Conservation (phyloP, 2,888 invertebrate species). For the Drosophila nr. fundita region DNA sequence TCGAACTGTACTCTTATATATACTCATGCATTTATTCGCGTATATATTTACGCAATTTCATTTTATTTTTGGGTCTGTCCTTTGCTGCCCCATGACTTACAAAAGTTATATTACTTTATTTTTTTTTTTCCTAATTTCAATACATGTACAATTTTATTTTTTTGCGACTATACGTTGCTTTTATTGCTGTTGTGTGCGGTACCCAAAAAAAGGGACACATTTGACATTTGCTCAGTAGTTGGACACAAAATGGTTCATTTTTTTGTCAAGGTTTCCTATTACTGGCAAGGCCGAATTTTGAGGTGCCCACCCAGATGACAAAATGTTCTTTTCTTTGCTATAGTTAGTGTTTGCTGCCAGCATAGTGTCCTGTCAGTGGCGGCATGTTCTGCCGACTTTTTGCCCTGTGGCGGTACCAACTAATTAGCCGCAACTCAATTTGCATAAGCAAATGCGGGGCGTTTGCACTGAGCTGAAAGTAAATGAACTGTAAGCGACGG, state of each 20-base stretch:
- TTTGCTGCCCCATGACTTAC: conserved; percentile 28
- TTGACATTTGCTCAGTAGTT: conserved; percentile 50
- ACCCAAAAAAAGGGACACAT: conserved; percentile 37
- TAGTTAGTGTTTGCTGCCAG: conserved; percentile 12
- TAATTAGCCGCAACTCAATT: conserved; percentile 65
- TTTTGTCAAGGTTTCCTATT: conserved; percentile 12
- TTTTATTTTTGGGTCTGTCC: conserved; percentile 28
- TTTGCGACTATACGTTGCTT: not conserved
- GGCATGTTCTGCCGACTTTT: conserved; percentile 23
- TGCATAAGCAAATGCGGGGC: conserved; percentile 60
- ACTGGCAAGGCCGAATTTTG: conserved; percentile 27
- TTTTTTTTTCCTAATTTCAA: conserved; percentile 34
- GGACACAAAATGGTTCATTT: conserved; percentile 29
- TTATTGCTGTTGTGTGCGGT: conserved; percentile 22
- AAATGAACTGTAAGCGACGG: conserved; percentile 68
- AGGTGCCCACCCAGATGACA: conserved; percentile 16
- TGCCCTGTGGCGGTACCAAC: conserved; percentile 43
- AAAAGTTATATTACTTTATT: conserved; percentile 16
- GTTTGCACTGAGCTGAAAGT: conserved; percentile 42
- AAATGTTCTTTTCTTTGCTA: conserved; percentile 34
- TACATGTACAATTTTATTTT: conserved; percentile 19
- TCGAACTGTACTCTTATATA: conserved; percentile 4
- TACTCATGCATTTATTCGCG: conserved; percentile 11
- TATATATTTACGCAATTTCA: conserved; percentile 10
- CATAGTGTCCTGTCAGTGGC: conserved; percentile 10